A percentile compares a stretch with the other conserved stretches of the same genome.
phyloP scores from a whole-genome alignment of 2,113 vertebrate species.

The Lepus europaeus region DNA sequence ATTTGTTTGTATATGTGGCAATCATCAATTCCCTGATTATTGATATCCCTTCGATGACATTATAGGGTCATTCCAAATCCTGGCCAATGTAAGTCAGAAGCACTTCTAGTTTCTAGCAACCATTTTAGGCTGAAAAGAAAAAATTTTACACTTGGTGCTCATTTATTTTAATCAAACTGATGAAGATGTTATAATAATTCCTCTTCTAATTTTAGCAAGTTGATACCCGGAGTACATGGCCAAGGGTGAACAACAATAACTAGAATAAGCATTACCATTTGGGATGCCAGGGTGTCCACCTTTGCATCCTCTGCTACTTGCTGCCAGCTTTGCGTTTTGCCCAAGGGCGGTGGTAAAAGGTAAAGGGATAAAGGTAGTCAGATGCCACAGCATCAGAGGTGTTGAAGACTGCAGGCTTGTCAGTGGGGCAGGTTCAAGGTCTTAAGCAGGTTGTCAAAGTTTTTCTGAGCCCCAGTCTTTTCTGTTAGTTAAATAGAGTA shows the following conservation, averaged over 20 bases:
- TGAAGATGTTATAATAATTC: not conserved
- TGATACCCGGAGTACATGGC: not conserved
- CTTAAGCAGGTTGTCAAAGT: not conserved
- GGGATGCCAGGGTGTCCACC: not conserved
- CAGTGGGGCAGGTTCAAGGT: not conserved
- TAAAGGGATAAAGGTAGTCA: not conserved
- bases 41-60: not conserved
- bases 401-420: not conserved
- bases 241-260: not conserved
- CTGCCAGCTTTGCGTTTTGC: not conserved
- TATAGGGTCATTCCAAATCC: not conserved
- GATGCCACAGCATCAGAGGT: accelerated
- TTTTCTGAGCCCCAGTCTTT: not conserved
- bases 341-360: not conserved
- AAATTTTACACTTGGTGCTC: not conserved
- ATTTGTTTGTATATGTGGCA: not conserved
- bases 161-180: slow-evolving; percentile 16
- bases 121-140: not conserved
- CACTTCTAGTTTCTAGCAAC: not conserved
- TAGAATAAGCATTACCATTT: not conserved
- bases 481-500: not conserved
- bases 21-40: not conserved
- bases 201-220: not conserved
- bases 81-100: not conserved
- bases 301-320: not conserved